Evolutionary conservation across 2,113 vertebrate genomes (phyloP), one percentile per base, ranked within the genome.

Genomic region (Pitta sordida): DNA sequence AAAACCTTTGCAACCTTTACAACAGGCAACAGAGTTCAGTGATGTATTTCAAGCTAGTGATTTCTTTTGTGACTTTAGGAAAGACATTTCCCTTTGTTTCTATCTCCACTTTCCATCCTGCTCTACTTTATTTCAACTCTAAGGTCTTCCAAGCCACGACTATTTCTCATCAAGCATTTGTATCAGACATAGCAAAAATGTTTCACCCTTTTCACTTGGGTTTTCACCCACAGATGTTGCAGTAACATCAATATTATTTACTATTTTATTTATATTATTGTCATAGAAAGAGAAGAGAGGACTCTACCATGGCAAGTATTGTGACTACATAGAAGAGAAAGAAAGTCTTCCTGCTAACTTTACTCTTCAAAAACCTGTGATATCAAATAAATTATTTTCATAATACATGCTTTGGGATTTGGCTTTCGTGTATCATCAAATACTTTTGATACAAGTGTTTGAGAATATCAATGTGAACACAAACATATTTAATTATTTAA

Each of bases 11-110:
- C 4, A 1, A 62, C 39, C 0, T 1, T 36, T 49, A 16, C 3
- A 19, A 11, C 14, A 80, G 41, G 32, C 5, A 32, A 29, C 0
- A 0, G 0, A 29, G 5, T 36, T 43, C 30, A 24, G 6, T 29
- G n/a, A 48, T 43, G 17, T 59, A 5, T 19, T 82, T 32, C 30
- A 52, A 74, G 26, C 2, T 48, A 30, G 13, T 15, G 19, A 64
- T 59, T 81, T 59, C 34, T 4, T 59, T 63, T 79, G 27, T 65
- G 46, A 83, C 44, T 53, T 39, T 5, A 21, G 49, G 46, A 9
- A 69, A 48, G 26, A n/a, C 30, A 37, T n/a, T 15, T 49, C 41
- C 13, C 3, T 32, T 13, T 23, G 10, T 68, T 74, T 71, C 29
- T 39, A 1, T 19, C 39, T 91, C 37, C 44, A 37, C 67, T 80